Evolutionary conservation across 2,797 vertebrate species (phyloP), one percentile per base, ranked within the genome.

Genomic region (Arremon brunneinucha): DNA sequence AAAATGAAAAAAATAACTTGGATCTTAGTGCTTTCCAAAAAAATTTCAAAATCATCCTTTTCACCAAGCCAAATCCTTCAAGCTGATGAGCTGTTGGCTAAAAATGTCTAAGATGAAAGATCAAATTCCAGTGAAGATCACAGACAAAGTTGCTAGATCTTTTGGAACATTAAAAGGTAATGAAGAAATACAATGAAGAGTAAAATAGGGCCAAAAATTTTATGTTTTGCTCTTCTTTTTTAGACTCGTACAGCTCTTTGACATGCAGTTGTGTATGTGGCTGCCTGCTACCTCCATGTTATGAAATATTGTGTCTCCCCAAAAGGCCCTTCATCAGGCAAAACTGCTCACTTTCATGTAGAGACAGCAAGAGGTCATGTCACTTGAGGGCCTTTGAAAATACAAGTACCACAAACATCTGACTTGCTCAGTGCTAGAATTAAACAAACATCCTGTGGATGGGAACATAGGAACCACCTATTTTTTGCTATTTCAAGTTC

Each of bases 71-170:
- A 4, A 80, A 64, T 22, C 13, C 50, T 94, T 62, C 85, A 89
- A 53, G 50, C 9, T 77, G 46, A 82, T 75, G 69, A 94, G n/a
- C 49, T 89, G 35, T 37, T 67, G 60, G 37, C 47, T 46, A 63
- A 60, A 57, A 82, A 75, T 21, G 11, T 57, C 27, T 57, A 80
- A 79, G 39, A 62, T 23, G 44, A 82, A 94, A 68, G 50, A 81
- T 7, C 59, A 92, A 85, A 92, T 87, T 77, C 63, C 62, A 85
- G 22, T 70, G 76, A 84, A 93, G 74, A 80, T 83, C 88, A 90
- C 22, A 93, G 46, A 47, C 39, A 65, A 96, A 91, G n/a, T 17
- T 62, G 16, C 14, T 77, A 94, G 83, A 69, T 64, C 35, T 91
- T 65, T 68, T 67, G 63, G 69, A 91, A 86, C 6, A 70, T 82